Evolutionary conservation across 2,888 invertebrate species (phyloP).

Genomic region (Antitype chi): DNA sequence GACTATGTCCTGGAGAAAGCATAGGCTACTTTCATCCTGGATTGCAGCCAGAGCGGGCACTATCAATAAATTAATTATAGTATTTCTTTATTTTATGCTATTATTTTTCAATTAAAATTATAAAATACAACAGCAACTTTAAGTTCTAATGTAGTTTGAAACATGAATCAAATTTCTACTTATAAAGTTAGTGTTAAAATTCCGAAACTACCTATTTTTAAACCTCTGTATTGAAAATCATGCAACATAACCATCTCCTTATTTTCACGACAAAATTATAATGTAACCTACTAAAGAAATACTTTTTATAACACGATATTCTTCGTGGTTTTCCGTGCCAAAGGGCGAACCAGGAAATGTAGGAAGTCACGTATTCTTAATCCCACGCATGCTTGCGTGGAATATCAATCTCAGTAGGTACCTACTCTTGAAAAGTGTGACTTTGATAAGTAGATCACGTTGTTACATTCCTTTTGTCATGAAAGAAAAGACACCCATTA

Average conservation of each 20-base stretch:
- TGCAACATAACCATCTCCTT: neutral
- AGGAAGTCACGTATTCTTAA: slow-evolving; percentile 67
- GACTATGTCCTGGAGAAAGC: too few relatives aligned
- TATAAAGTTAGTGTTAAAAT: neutral
- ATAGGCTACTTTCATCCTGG: too few relatives aligned
- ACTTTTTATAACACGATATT: slow-evolving; percentile 18
- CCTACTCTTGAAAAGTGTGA: slow-evolving; percentile 54
- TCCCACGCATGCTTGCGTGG: slow-evolving; percentile 67
- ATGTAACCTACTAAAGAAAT: neutral
- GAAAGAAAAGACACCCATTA: slow-evolving; percentile 4
- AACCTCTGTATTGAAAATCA: neutral
- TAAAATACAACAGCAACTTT: neutral
- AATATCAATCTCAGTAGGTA: slow-evolving; percentile 66
- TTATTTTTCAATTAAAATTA: neutral
- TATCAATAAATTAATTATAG: neutral
- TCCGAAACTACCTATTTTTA: neutral
- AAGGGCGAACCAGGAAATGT: slow-evolving; percentile 51
- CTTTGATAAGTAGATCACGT: slow-evolving; percentile 64
- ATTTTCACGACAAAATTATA: neutral
- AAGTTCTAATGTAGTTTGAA: neutral
- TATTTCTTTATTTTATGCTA: neutral
- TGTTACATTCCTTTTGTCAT: slow-evolving; percentile 39
- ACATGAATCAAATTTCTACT: neutral
- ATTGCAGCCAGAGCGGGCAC: too few relatives aligned
- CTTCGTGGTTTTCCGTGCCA: slow-evolving; percentile 30